phyloP scores from a whole-genome alignment of 2,888 invertebrate genomes.

The Stegana nigrithorax region DNA sequence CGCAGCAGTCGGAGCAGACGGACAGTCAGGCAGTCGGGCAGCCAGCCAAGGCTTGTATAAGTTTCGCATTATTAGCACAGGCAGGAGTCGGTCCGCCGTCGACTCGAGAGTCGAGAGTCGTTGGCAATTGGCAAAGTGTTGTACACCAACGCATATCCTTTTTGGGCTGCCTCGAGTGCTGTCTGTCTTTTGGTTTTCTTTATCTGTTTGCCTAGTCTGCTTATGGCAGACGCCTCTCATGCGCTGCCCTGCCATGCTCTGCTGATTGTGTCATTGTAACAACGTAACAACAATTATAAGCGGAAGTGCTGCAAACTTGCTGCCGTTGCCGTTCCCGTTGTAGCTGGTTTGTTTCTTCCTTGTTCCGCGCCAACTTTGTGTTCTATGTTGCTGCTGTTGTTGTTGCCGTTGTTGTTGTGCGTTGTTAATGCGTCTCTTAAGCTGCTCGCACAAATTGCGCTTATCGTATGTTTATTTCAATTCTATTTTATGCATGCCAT shows the following conservation, averaged over 20 bases:
- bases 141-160: constrained; percentile 5
- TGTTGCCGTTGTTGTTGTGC: not conserved
- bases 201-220: not conserved
- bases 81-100: constrained; percentile 27
- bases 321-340: not conserved
- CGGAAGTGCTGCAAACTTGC: constrained; percentile 55
- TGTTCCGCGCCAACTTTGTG: not conserved
- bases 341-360: not conserved
- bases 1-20: not conserved
- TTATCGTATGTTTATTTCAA: not conserved
- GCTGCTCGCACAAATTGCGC: constrained; percentile 33
- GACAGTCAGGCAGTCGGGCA: not conserved
- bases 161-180: not conserved
- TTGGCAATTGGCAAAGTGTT: too few relatives aligned
- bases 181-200: not conserved
- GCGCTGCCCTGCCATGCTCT: constrained; percentile 58
- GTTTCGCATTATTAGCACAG: constrained; percentile 51
- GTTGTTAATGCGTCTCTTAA: not conserved
- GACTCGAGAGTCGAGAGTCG: too few relatives aligned
- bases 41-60: constrained; percentile 37
- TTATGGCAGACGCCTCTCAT: constrained; percentile 20
- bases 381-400: not conserved
- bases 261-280: constrained; percentile 61
- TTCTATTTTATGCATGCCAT: constrained; percentile 44
- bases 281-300: constrained; percentile 62